phyloP scores from a whole-genome alignment of 2,888 invertebrate species.

The Limnephilus auricula region DNA sequence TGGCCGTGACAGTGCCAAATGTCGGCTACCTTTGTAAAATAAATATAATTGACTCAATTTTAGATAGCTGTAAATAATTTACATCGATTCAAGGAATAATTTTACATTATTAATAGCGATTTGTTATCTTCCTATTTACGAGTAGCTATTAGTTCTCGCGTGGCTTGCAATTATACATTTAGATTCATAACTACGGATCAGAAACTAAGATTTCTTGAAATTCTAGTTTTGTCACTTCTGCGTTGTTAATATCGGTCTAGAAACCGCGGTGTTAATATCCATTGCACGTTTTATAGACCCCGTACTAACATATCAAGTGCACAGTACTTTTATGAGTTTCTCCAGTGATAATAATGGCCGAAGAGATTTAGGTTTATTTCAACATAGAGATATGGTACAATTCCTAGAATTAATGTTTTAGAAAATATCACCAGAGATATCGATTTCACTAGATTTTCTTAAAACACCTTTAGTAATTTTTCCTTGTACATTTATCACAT shows the following conservation, averaged over 20 bases:
- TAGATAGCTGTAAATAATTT: not conserved
- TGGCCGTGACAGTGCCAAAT: not conserved
- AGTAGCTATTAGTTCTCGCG: not conserved
- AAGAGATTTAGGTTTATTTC: not conserved
- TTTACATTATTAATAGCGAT: not conserved
- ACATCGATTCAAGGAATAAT: not conserved
- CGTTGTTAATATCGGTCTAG: constrained; percentile 12
- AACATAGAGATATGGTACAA: not conserved
- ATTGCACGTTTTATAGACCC: constrained; percentile 4
- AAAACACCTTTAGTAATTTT: no score
- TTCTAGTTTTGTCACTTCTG: constrained; percentile 53
- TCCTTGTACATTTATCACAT: no score
- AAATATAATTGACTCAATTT: not conserved
- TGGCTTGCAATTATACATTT: not conserved
- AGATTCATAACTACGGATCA: constrained; percentile 11
- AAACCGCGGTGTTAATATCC: constrained; percentile 15
- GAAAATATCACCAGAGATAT: not conserved
- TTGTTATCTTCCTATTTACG: not conserved
- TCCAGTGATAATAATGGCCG: not conserved
- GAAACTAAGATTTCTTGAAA: constrained; percentile 57
- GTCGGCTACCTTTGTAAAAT: no score
- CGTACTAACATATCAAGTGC: not conserved
- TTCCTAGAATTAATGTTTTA: not conserved
- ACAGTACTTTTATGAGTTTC: not conserved
- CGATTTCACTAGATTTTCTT: no score